Percentiles rank a stretch among this genome's conserved stretches.
These are phyloP conservation scores for Rattus norvegicus DNA, from an alignment of 2,113 vertebrate genomes.

Conservation along the genomic window GRCr8 NC_086020.1:17091001-17091500, in stretches of 20 bases:
- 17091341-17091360: conserved; percentile 12
- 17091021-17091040: conserved; percentile 42
- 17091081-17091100: not conserved
- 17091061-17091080: conserved; percentile 62
- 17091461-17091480: not conserved
- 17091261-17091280: not conserved
- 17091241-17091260: conserved; percentile 19
- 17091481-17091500: not conserved
- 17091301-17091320: not conserved
- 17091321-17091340: conserved; percentile 47
- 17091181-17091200: conserved; percentile 47
- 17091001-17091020: conserved; percentile 55
- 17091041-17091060: conserved; percentile 66
- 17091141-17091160: not conserved
- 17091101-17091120: not conserved
- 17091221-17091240: not conserved
- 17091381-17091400: not conserved
- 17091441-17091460: not conserved
- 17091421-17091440: conserved; percentile 34
- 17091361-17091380: not conserved
- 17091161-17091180: conserved; percentile 41
- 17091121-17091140: not conserved
- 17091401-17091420: not conserved
- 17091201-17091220: not conserved
- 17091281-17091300: not conserved